These are phyloP conservation scores for Micropoecilia bifurca DNA, from an alignment of 2,797 vertebrate genomes.

Conservation along the genomic window DNA sequence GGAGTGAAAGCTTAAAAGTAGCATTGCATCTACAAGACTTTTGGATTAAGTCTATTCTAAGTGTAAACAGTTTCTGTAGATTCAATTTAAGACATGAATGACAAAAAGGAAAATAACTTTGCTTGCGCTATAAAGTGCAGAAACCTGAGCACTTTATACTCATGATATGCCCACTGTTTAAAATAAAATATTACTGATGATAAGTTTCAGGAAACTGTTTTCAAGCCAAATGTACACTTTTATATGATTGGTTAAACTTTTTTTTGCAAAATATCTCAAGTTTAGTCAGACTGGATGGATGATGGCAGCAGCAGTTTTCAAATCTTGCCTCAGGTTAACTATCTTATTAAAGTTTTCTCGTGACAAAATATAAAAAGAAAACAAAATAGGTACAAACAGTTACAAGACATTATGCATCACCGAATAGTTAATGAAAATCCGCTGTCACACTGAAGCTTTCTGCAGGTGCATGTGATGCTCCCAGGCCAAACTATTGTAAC, in stretches of 20 bases:
- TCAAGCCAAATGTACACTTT: not conserved
- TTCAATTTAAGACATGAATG: not conserved
- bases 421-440: not conserved
- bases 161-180: not conserved
- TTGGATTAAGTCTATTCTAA: not conserved
- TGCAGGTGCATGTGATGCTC: not conserved
- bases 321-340: not conserved
- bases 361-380: not conserved
- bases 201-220: not conserved
- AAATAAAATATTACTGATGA: not conserved
- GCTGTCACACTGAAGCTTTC: not conserved
- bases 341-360: not conserved
- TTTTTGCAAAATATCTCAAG: not conserved
- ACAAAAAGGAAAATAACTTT: not conserved
- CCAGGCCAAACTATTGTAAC: constrained; percentile 9
- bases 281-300: not conserved
- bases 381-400: not conserved
- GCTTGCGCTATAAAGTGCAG: not conserved
- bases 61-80: not conserved
- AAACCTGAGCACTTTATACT: not conserved
- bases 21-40: not conserved
- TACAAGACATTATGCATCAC: not conserved
- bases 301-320: not conserved
- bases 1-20: not conserved
- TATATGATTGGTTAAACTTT: not conserved